Conservation (phyloP, 2,888 invertebrate species). For the Aethes cnicana region DNA sequence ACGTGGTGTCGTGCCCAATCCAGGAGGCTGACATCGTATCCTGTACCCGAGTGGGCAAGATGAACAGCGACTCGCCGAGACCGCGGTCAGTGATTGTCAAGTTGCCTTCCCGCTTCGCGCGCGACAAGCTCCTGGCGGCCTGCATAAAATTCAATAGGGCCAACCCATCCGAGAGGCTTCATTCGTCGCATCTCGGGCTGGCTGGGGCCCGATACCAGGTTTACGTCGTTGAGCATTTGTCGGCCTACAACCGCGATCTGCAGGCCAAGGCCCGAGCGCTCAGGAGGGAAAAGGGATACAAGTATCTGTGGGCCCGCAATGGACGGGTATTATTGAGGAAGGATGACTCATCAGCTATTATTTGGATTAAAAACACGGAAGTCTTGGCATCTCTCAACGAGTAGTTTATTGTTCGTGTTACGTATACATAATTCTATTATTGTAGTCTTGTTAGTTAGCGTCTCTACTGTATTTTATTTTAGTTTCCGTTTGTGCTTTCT, state of each 20-base stretch:
- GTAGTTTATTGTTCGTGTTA: no score
- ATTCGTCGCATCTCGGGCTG: slow-evolving; percentile 8
- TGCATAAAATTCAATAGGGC: slow-evolving; percentile 12
- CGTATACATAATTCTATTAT: neutral
- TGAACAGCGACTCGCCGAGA: neutral
- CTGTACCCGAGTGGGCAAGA: slow-evolving; percentile 11
- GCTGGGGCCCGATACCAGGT: no score
- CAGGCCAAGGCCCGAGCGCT: neutral
- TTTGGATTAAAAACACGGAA: no score
- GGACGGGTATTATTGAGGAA: neutral
- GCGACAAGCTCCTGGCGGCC: slow-evolving; percentile 16
- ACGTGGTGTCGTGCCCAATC: slow-evolving; percentile 3
- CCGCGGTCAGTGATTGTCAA: slow-evolving; percentile 20
- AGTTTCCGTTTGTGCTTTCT: neutral
- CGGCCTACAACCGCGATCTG: neutral
- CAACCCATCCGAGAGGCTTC: slow-evolving; percentile 5
- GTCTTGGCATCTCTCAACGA: no score
- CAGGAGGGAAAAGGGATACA: neutral
- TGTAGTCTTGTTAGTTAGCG: neutral
- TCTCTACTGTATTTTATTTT: neutral
- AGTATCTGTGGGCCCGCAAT: neutral
- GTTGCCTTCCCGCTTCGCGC: neutral
- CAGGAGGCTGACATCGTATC: slow-evolving; percentile 3
- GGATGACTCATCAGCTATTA: no score
- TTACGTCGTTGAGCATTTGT: no score